A percentile compares a stretch with the other conserved stretches of the same genome.
These are phyloP conservation scores for Myotis brandtii DNA, from an alignment of 2,113 vertebrate species.

Conservation along the genomic window DNA sequence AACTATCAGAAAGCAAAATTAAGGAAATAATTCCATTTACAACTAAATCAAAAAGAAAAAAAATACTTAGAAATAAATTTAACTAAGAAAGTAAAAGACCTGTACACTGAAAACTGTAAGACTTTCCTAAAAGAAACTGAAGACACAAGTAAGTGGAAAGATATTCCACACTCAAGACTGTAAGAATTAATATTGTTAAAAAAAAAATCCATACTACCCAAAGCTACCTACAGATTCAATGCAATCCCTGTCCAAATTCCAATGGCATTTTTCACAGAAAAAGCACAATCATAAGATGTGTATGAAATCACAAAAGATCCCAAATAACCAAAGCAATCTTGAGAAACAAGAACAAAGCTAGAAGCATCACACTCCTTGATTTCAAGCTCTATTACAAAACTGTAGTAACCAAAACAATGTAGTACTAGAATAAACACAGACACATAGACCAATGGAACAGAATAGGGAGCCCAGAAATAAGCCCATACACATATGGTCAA, in stretches of 20 bases:
- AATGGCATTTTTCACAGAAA: neutral
- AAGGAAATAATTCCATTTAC: neutral
- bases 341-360: conserved; percentile 18
- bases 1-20: conserved; percentile 3
- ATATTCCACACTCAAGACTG: neutral
- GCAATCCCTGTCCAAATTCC: neutral
- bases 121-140: neutral
- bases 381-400: neutral
- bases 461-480: neutral
- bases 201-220: neutral
- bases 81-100: neutral
- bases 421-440: neutral
- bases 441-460: neutral
- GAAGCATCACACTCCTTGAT: neutral
- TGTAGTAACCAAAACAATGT: neutral
- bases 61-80: neutral
- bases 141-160: neutral
- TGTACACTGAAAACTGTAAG: neutral
- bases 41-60: neutral
- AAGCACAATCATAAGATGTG: neutral
- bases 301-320: neutral
- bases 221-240: neutral
- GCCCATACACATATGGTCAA: neutral
- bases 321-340: neutral
- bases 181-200: neutral